Evolutionary conservation across 2,888 invertebrate genomes (phyloP).

Genomic region (Acronicta alni): DNA sequence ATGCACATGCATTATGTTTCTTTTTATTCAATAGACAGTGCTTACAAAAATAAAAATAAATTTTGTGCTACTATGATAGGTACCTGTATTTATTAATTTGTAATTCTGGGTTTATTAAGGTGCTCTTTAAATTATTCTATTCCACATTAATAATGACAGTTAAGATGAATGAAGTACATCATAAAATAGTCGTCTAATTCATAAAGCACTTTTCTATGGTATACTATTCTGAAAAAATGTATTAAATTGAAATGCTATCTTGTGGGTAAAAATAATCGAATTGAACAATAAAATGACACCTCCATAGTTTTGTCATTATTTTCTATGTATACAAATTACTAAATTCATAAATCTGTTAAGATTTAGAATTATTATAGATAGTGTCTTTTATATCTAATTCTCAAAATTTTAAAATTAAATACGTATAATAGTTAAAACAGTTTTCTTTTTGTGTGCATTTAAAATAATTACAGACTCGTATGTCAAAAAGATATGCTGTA

Average conservation of each 20-base stretch:
- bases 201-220: too few species aligned
- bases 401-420: neutral
- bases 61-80: slow-evolving; percentile 45
- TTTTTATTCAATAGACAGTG: slow-evolving; percentile 13
- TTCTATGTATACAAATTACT: too few species aligned
- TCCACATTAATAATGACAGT: too few species aligned
- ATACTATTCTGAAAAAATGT: too few species aligned
- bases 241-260: too few species aligned
- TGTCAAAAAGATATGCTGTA: slow-evolving; percentile 6
- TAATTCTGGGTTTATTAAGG: slow-evolving; percentile 34
- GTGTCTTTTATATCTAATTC: too few species aligned
- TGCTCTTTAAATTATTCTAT: slow-evolving; percentile 48
- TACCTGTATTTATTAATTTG: slow-evolving; percentile 16
- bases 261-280: slow-evolving; percentile 14
- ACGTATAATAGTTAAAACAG: slow-evolving; percentile 1
- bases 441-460: neutral
- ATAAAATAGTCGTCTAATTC: too few species aligned
- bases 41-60: slow-evolving; percentile 35
- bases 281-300: neutral
- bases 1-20: slow-evolving; percentile 12
- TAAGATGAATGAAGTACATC: too few species aligned
- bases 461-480: slow-evolving; percentile 4
- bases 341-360: too few species aligned
- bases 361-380: too few species aligned
- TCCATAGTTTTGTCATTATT: slow-evolving; percentile 4